Evolutionary conservation across 2,888 invertebrate genomes (phyloP).

Genomic region (Tigriopus californicus): DNA sequence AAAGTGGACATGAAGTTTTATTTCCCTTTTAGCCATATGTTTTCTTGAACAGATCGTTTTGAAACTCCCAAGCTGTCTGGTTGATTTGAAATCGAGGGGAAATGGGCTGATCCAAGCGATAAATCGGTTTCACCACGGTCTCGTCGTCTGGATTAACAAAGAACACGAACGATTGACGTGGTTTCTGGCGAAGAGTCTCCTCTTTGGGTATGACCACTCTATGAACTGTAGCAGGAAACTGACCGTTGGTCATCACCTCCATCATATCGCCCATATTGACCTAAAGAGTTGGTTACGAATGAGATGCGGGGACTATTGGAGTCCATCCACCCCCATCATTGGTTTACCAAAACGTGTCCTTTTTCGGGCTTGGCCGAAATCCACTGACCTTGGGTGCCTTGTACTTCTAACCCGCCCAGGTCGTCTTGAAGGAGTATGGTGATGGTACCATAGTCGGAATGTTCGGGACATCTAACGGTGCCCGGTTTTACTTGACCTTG

Average conservation of each 20-base stretch:
- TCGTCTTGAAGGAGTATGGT: slow-evolving; percentile 29
- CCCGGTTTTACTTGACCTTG: slow-evolving; percentile 25
- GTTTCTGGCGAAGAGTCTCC: slow-evolving; percentile 38
- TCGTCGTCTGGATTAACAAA: slow-evolving; percentile 52
- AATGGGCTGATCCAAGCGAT: too few relatives aligned
- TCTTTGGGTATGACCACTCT: slow-evolving; percentile 51
- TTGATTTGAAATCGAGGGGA: too few relatives aligned
- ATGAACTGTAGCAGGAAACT: slow-evolving; percentile 48
- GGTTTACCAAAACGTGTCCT: too few relatives aligned
- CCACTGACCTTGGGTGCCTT: slow-evolving; percentile 24
- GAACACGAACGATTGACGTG: slow-evolving; percentile 52
- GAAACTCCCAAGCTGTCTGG: too few relatives aligned
- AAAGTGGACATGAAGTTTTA: too few relatives aligned
- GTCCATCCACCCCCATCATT: too few relatives aligned
- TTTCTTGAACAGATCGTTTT: too few relatives aligned
- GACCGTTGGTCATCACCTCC: slow-evolving; percentile 50
- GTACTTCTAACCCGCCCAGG: slow-evolving; percentile 50
- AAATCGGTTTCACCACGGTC: slow-evolving; percentile 31
- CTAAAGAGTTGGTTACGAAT: too few relatives aligned
- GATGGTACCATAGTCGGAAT: slow-evolving; percentile 12
- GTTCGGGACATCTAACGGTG: slow-evolving; percentile 24
- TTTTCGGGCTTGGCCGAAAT: too few relatives aligned
- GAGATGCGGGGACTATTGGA: too few relatives aligned
- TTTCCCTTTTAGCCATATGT: too few relatives aligned
- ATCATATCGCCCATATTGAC: slow-evolving; percentile 55